Evolutionary conservation across 2,113 vertebrate genomes (phyloP).

Genomic region (Silurus glanis): DNA sequence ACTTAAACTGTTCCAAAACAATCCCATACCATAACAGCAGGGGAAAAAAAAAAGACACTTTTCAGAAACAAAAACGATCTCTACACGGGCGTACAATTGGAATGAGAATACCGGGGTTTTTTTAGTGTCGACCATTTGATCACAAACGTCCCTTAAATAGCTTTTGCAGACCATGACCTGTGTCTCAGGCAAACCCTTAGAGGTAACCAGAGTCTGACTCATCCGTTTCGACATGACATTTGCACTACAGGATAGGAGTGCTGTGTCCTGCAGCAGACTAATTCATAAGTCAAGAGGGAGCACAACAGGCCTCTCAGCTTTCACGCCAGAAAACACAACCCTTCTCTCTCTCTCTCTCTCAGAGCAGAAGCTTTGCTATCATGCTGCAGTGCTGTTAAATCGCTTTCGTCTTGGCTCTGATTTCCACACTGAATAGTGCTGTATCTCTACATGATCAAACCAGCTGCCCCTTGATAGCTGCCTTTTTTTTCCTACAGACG

Average conservation of each 20-base stretch:
- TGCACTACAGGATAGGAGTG: slow-evolving; percentile 49
- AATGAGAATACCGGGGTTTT: not conserved
- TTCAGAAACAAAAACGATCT: slow-evolving; percentile 34
- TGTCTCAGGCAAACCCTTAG: slow-evolving; percentile 41
- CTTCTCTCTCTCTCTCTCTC: not conserved
- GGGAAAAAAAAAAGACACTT: not conserved
- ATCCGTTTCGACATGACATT: slow-evolving; percentile 40
- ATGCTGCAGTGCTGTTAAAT: slow-evolving; percentile 33
- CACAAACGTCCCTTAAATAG: slow-evolving; percentile 12
- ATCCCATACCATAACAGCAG: not conserved
- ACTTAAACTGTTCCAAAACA: slow-evolving; percentile 30
- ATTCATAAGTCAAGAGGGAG: slow-evolving; percentile 56
- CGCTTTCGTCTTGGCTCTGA: slow-evolving; percentile 27
- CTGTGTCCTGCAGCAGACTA: slow-evolving; percentile 50
- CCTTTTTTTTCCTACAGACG: slow-evolving; percentile 2
- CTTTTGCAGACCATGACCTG: slow-evolving; percentile 45
- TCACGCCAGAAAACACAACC: slow-evolving; percentile 12
- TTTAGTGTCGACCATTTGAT: not conserved
- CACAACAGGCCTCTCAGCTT: slow-evolving; percentile 28
- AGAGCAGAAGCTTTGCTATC: slow-evolving; percentile 10
- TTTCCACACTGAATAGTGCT: slow-evolving; percentile 24
- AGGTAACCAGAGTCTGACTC: slow-evolving; percentile 48
- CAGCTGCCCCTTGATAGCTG: not conserved
- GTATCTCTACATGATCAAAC: slow-evolving; percentile 27
- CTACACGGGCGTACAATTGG: slow-evolving; percentile 1